Evolutionary conservation across 2,888 invertebrate genomes (phyloP).

Genomic region (Oscheius myriophilus): DNA sequence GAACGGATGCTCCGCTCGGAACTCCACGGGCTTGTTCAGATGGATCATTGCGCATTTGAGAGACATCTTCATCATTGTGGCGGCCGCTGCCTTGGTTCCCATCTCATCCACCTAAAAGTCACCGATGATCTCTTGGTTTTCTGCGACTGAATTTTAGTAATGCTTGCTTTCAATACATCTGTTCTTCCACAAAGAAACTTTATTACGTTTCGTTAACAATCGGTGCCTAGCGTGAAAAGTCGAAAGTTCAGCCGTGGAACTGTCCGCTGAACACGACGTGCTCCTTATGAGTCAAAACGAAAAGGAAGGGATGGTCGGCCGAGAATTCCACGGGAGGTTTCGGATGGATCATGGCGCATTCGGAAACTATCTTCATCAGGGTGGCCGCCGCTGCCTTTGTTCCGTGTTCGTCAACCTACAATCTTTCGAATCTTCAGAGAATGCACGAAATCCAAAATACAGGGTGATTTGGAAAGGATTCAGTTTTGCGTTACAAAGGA

Average conservation of each 20-base stretch:
- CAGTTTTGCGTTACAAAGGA: too few relatives aligned
- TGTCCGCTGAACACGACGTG: slow-evolving; percentile 40
- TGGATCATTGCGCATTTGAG: slow-evolving; percentile 23
- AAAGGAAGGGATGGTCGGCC: slow-evolving; percentile 56
- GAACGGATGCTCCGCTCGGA: slow-evolving; percentile 55
- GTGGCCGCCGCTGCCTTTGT: slow-evolving; percentile 63
- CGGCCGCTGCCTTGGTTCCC: slow-evolving; percentile 62
- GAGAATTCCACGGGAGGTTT: slow-evolving; percentile 30
- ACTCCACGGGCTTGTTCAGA: slow-evolving; percentile 21
- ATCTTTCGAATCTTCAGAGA: too few relatives aligned
- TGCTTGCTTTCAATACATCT: too few relatives aligned
- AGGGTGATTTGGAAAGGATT: too few relatives aligned
- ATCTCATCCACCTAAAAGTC: slow-evolving; percentile 59
- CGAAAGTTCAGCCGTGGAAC: too few relatives aligned
- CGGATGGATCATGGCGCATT: neutral
- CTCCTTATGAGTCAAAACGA: slow-evolving; percentile 33
- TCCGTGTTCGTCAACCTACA: slow-evolving; percentile 60
- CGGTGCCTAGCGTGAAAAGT: too few relatives aligned
- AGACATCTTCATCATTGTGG: slow-evolving; percentile 45
- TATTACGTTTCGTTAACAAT: too few relatives aligned
- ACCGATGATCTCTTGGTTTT: too few relatives aligned
- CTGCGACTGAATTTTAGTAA: too few relatives aligned
- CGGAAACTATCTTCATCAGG: slow-evolving; percentile 34
- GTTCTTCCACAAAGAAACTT: too few relatives aligned
- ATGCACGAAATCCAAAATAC: too few relatives aligned